A percentile compares a stretch with the other conserved stretches of the same genome.
These are phyloP conservation scores for Corydoras sp. DNA, from an alignment of 2,113 vertebrate species.

Conservation along the genomic window DNA sequence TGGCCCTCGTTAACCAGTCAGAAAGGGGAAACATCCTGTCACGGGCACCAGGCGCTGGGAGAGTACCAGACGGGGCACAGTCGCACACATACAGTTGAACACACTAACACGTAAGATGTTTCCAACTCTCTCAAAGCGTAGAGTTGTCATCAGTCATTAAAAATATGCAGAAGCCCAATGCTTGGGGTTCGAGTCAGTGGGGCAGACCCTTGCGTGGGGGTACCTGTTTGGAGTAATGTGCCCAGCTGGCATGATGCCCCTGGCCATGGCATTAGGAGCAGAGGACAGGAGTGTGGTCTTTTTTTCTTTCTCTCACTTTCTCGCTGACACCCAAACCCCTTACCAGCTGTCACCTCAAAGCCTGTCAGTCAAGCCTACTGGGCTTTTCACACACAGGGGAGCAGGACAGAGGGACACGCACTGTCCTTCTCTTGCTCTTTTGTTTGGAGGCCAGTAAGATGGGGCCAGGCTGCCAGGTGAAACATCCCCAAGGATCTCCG, in stretches of 20 bases:
- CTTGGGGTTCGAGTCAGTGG: background rate
- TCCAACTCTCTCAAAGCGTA: slow-evolving; percentile 17
- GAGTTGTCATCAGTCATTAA: slow-evolving; percentile 19
- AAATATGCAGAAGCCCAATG: slow-evolving; percentile 20
- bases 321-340: slow-evolving; percentile 82
- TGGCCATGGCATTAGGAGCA: slow-evolving; percentile 30
- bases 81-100: slow-evolving; percentile 21
- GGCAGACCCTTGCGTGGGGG: slow-evolving; percentile 5
- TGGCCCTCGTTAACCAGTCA: slow-evolving; percentile 65
- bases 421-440: slow-evolving; percentile 39
- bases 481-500: slow-evolving; percentile 33
- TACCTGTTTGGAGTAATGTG: slow-evolving; percentile 38
- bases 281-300: slow-evolving; percentile 35
- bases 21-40: slow-evolving; percentile 60
- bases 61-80: slow-evolving; percentile 52
- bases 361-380: slow-evolving; percentile 90
- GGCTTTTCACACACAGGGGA: slow-evolving; percentile 80
- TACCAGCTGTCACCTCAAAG: slow-evolving; percentile 94
- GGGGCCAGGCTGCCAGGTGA: slow-evolving; percentile 47
- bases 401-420: slow-evolving; percentile 30
- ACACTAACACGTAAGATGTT: slow-evolving; percentile 23
- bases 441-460: slow-evolving; percentile 44
- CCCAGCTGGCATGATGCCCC: slow-evolving; percentile 40
- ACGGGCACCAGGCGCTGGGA: slow-evolving; percentile 49
- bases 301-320: slow-evolving; percentile 11